Base-by-base conservation (phyloP, 1,140 invertebrate species). In the Mylabris phalerata region DNA sequence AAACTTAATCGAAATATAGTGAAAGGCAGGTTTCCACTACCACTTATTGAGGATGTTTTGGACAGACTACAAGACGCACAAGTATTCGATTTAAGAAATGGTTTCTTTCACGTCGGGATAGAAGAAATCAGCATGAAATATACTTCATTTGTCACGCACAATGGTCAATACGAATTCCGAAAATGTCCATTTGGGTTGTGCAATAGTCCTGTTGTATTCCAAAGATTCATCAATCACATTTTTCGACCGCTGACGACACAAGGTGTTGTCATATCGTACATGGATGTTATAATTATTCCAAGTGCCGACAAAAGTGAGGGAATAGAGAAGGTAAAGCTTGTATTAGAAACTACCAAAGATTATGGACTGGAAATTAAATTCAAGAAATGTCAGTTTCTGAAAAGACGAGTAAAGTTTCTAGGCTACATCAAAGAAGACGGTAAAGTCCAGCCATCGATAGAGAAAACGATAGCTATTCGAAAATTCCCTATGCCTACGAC, bases 91-190 rank as follows among this genome's bases (percentile, higher is more conserved):
- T 19, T 19, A 19, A 19, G 19, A 19, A 19, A 19, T 19, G 13
- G 13, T 13, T 13, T 13, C 13, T 13, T 13, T 13, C 13, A 13
- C 13, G 13, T 13, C 13, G 13, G 13, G 13, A 13, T 13, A 13
- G 13, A 13, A 13, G 13, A 13, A 13, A 13, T 0, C 13, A 0
- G 0, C 13, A 13, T 13, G 19, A 19, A 69, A 10, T 73, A 68
- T 48, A 67, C 60, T 5, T 60, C 71, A 10, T 71, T 73, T 54
- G 58, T 69, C 7, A 63, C 65, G 10, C 68, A 66, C 0, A 67
- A 67, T 45, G 68, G 54, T 1, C 70, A 71, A 42, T 80, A 75
- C 55, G 75, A 78, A 57, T 78, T 71, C 55, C 42, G 61, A 0
- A 62, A 65, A 55, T 60, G 74, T 50, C 75, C 75, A 11, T 78